Percentiles rank a stretch among this genome's conserved stretches.
Evolutionary conservation across 2,888 invertebrate species (phyloP).

Genomic region (Lithosia quadra): DNA sequence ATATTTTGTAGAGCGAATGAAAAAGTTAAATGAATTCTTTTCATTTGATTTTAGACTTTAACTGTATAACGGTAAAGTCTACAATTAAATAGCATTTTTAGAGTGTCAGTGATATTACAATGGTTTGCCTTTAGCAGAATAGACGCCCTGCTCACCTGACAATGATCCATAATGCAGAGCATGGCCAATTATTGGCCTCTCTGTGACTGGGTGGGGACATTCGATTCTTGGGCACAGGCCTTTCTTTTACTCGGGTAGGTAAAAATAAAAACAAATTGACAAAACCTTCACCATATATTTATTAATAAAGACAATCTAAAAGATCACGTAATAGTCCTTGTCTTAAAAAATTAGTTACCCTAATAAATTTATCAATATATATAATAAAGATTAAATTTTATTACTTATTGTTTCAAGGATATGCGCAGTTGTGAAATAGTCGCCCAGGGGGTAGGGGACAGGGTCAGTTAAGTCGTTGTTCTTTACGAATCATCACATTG

Average conservation of each 20-base stretch:
- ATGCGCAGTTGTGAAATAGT: constrained; percentile 85
- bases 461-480: constrained; percentile 83
- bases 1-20: too few relatives aligned
- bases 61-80: too few relatives aligned
- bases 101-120: too few relatives aligned
- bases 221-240: not conserved
- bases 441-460: constrained; percentile 67
- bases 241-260: constrained; percentile 7
- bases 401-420: constrained; percentile 87
- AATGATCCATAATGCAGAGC: too few relatives aligned
- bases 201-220: not conserved
- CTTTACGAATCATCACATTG: constrained; percentile 82
- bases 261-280: constrained; percentile 81
- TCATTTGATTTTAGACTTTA: too few relatives aligned
- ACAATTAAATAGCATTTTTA: too few relatives aligned
- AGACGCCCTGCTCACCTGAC: too few relatives aligned
- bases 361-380: constrained; percentile 87
- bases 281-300: constrained; percentile 87
- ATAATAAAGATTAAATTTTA: constrained; percentile 81
- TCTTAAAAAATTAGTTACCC: constrained; percentile 87
- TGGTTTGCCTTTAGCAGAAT: too few relatives aligned
- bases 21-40: too few relatives aligned
- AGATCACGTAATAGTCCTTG: constrained; percentile 87
- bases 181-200: not conserved
- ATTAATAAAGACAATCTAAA: constrained; percentile 88